Base-by-base conservation (phyloP, 2,888 invertebrate genomes). In the Chesias legatella region DNA sequence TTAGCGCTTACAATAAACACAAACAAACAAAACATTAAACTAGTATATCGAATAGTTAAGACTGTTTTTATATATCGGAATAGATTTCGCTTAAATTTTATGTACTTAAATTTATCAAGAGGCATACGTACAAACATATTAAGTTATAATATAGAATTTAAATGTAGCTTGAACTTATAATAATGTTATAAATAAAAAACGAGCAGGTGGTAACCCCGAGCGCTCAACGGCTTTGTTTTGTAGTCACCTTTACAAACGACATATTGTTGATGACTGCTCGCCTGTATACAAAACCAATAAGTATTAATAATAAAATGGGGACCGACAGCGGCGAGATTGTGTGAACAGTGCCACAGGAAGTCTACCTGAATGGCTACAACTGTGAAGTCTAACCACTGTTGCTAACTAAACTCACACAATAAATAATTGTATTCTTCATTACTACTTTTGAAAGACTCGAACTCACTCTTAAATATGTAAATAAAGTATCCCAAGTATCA, bases 1-100 rank as follows among this genome's bases (percentile, higher is more conserved):
- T 82, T 78, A 81, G 72, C 82, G 79, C 76, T 78, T 79, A 83
- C 83, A 81, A 83, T 83, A 85, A 86, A 88, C 75, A 86, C 84
- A 88, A 85, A 88, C 80, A 88, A 88, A 85, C 83, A 84, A 79
- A 80, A 82, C 79, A 79, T 74, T 77, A 78, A 76, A 76, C 74
- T 76, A 76, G 65, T 66, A 63, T 70, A 76, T 77, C 70, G 58
- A 71, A 73, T 67, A 72, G 60, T 63, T 67, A 56, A 57, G 56
- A 58, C 53, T 64, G 60, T 64, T 63, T 67, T 56, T 35, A 8
- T 6, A 8, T 29, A n/a, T 22, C 6, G n/a, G 46, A 50, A 11
- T 33, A 20, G 17, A 17, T 17, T 17, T 3, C 13, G 13, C 13
- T 17, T 17, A 7, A 7, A n/a, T 17, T 33, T 13, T n/a, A n/a